Percentiles rank a stretch among this genome's conserved stretches.
These are phyloP conservation scores for Drosophila hamatofila DNA, from an alignment of 2,888 invertebrate genomes.

Conservation along the genomic window DNA sequence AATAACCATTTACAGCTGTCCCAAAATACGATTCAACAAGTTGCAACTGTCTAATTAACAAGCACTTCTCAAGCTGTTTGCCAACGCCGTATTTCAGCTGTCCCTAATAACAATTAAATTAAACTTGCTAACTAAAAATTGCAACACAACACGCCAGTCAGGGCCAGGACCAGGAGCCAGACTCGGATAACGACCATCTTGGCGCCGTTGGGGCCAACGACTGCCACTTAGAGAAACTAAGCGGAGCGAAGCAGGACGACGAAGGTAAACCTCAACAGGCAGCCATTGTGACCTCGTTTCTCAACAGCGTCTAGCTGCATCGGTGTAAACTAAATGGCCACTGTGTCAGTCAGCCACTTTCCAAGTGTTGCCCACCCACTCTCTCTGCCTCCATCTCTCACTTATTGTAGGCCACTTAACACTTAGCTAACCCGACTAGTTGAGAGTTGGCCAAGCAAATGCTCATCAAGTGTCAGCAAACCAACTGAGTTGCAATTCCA, in stretches of 20 bases:
- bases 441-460: slow-evolving; percentile 26
- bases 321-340: slow-evolving; percentile 40
- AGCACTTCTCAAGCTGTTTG: slow-evolving; percentile 48
- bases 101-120: slow-evolving; percentile 76
- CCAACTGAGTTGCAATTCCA: not conserved
- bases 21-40: slow-evolving; percentile 42
- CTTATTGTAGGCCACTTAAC: slow-evolving; percentile 54
- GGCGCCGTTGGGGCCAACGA: slow-evolving; percentile 24
- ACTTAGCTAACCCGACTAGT: slow-evolving; percentile 23
- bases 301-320: slow-evolving; percentile 13
- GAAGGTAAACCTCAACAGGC: slow-evolving; percentile 49
- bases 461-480: slow-evolving; percentile 31
- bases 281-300: slow-evolving; percentile 48
- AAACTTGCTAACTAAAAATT: slow-evolving; percentile 63
- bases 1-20: slow-evolving; percentile 16
- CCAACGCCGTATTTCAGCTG: slow-evolving; percentile 41
- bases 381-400: no score
- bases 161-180: not conserved
- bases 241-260: not conserved
- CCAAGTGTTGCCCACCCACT: slow-evolving; percentile 21
- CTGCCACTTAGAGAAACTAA: not conserved
- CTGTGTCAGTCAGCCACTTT: slow-evolving; percentile 40
- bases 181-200: not conserved
- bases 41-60: slow-evolving; percentile 70
- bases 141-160: slow-evolving; percentile 44